Percentiles rank a stretch among this genome's conserved stretches.
Evolutionary conservation across 2,888 invertebrate species (phyloP).

Genomic region (Mechanitis mazaeus): DNA sequence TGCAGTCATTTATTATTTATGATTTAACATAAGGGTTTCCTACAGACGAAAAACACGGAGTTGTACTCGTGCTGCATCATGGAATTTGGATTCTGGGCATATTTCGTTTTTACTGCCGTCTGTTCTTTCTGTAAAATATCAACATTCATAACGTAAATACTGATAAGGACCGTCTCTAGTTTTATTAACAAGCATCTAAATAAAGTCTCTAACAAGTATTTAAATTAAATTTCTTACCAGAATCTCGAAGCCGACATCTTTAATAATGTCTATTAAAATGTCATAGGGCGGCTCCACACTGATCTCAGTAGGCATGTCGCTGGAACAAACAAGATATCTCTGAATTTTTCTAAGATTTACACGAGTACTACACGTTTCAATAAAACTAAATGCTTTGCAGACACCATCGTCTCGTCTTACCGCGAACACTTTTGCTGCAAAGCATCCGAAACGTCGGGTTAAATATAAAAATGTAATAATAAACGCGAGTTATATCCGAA

Average conservation of each 20-base stretch:
- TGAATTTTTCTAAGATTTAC: no score
- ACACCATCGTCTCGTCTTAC: no score
- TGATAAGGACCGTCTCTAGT: no score
- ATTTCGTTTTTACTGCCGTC: conserved; percentile 87
- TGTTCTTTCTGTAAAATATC: conserved; percentile 81
- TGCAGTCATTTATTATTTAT: no score
- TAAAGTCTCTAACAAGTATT: background rate
- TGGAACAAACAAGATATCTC: background rate
- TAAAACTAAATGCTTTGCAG: no score
- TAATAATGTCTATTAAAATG: conserved; percentile 85
- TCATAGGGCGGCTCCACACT: conserved; percentile 97
- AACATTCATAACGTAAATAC: no score
- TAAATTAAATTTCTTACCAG: conserved; percentile 67
- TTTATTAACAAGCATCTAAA: no score
- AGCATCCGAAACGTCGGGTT: no score
- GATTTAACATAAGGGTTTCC: conserved; percentile 78
- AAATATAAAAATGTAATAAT: no score
- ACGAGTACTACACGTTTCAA: no score
- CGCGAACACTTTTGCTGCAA: no score
- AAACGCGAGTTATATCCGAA: no score
- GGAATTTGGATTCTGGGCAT: conserved; percentile 93
- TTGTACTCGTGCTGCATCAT: conserved; percentile 96
- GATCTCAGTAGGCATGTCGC: conserved; percentile 89
- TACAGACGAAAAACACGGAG: conserved; percentile 94
- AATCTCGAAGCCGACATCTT: conserved; percentile 88